Conservation (phyloP, 2,113 vertebrate species). For the Tapirus terrestris region DNA sequence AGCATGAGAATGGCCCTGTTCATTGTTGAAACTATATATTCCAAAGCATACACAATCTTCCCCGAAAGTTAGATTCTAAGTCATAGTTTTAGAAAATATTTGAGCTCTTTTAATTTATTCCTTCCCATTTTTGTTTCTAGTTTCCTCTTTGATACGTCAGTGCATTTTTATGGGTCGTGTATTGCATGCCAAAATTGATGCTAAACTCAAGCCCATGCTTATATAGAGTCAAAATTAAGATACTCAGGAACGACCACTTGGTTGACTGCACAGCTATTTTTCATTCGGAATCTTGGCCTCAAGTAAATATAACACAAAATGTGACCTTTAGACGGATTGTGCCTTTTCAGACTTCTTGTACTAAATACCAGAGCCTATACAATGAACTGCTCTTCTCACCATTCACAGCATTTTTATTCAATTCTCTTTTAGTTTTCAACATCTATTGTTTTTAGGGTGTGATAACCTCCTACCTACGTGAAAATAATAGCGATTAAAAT, state of each 20-base stretch:
- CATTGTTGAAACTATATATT: not conserved
- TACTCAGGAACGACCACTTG: slow-evolving; percentile 23
- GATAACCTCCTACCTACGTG: not conserved
- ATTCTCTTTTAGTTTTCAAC: not conserved
- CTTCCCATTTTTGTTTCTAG: not conserved
- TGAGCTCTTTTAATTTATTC: not conserved
- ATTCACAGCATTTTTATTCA: not conserved
- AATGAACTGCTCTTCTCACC: not conserved
- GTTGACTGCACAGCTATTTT: slow-evolving; percentile 8
- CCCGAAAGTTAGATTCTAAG: not conserved
- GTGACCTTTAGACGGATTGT: not conserved
- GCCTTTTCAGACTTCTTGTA: not conserved
- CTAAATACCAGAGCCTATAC: not conserved
- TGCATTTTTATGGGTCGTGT: not conserved
- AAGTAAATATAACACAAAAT: not conserved
- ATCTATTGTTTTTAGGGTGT: slow-evolving; percentile 33
- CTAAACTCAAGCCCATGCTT: not conserved
- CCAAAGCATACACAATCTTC: not conserved
- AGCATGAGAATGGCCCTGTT: not conserved
- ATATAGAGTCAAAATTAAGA: slow-evolving; percentile 14
- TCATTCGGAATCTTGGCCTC: not conserved
- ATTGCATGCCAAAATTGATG: not conserved
- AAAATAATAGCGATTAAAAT: not conserved
- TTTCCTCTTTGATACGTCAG: not conserved
- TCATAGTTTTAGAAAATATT: slow-evolving; percentile 41